Conservation (phyloP, 2,888 invertebrate species). For the Mycogona germanica region DNA sequence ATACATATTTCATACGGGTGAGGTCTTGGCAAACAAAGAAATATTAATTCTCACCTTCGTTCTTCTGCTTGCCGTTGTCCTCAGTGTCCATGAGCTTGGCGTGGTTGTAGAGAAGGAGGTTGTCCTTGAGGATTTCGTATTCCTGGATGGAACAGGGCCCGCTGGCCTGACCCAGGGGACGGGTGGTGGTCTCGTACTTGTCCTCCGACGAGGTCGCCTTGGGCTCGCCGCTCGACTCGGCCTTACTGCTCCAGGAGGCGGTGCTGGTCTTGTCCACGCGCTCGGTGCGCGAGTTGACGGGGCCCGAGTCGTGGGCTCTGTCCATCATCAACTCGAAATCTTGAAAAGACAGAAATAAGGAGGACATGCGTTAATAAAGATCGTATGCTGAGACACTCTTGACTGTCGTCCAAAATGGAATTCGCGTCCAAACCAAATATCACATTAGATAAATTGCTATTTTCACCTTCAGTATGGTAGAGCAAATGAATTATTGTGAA, state of each 20-base stretch:
- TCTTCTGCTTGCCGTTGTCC: constrained; percentile 30
- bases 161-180: background rate
- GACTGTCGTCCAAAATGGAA: too few relatives aligned
- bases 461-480: too few relatives aligned
- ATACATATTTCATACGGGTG: too few relatives aligned
- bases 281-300: constrained; percentile 12
- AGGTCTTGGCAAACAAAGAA: too few relatives aligned
- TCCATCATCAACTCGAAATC: constrained; percentile 14
- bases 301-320: background rate
- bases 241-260: background rate
- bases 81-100: constrained; percentile 50
- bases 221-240: background rate
- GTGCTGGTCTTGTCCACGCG: constrained; percentile 12
- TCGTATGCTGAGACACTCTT: too few relatives aligned
- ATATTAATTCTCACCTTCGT: constrained; percentile 7
- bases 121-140: constrained; percentile 57
- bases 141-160: constrained; percentile 46
- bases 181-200: constrained; percentile 1
- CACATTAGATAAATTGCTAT: too few relatives aligned
- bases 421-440: too few relatives aligned
- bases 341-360: background rate
- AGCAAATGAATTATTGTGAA: too few relatives aligned
- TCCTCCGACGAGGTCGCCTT: background rate
- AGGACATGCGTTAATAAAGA: too few relatives aligned
- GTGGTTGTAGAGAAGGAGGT: constrained; percentile 51